These are phyloP conservation scores for Isurus oxyrinchus DNA, from an alignment of 2,113 vertebrate genomes.

Conservation along the genomic window DNA sequence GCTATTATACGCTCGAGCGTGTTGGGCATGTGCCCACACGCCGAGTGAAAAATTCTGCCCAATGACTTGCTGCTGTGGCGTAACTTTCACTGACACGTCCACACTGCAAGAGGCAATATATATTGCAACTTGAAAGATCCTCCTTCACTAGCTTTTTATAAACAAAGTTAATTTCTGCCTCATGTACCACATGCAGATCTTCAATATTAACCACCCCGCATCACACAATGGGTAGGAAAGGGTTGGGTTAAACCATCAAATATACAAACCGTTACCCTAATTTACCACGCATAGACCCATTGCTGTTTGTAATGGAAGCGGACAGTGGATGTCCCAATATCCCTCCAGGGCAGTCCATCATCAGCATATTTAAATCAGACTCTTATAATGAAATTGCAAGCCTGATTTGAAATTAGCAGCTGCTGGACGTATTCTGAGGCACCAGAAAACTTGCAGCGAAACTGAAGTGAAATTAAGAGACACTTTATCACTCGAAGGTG, in stretches of 20 bases:
- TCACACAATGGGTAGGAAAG: too few species aligned
- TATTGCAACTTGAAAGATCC: background rate
- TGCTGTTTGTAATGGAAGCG: background rate
- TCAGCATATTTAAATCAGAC: background rate
- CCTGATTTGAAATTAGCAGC: background rate
- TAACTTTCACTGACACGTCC: background rate
- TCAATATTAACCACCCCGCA: background rate
- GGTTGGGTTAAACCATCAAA: too few species aligned
- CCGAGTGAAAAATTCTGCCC: too few species aligned
- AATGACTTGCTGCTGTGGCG: background rate
- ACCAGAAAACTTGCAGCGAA: too few species aligned
- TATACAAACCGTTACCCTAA: background rate
- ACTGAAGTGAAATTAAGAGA: too few species aligned
- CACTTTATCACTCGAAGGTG: too few species aligned
- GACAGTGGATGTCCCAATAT: background rate
- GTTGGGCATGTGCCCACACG: too few species aligned
- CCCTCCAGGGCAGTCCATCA: background rate
- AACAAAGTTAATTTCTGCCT: background rate
- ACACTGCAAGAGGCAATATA: background rate
- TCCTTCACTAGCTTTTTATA: background rate
- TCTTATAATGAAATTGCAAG: background rate
- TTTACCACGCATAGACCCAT: background rate
- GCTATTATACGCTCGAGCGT: too few species aligned
- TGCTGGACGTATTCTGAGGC: too few species aligned
- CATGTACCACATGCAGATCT: background rate